These are phyloP conservation scores for Drosophila setifemur DNA, from an alignment of 1,140 invertebrate species.

Conservation along the genomic window DNA sequence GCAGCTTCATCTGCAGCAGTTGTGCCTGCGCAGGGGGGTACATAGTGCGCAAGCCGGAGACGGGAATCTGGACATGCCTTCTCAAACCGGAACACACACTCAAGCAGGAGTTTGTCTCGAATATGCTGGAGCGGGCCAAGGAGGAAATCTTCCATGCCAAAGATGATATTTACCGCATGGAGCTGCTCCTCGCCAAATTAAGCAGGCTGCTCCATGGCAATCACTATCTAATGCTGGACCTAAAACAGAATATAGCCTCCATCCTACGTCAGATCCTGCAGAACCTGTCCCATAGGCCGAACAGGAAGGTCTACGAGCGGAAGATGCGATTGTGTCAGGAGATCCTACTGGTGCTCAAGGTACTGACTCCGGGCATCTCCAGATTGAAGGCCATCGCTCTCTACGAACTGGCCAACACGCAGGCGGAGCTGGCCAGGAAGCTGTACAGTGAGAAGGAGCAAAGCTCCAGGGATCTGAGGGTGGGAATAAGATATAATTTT, in stretches of 20 bases:
- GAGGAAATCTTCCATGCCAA: constrained; percentile 74
- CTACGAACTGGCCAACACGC: constrained; percentile 89
- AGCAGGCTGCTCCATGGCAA: constrained; percentile 85
- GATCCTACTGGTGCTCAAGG: constrained; percentile 86
- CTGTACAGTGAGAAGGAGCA: constrained; percentile 59
- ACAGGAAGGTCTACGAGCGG: constrained; percentile 84
- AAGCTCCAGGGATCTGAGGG: constrained; percentile 38
- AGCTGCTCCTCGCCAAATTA: constrained; percentile 85
- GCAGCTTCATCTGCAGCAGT: constrained; percentile 86
- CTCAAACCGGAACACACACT: constrained; percentile 54
- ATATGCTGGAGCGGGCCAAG: constrained; percentile 82
- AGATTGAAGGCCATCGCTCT: constrained; percentile 87
- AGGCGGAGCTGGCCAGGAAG: constrained; percentile 84
- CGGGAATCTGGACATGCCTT: constrained; percentile 62
- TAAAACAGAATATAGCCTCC: constrained; percentile 87
- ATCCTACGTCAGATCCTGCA: constrained; percentile 84
- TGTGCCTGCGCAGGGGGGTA: constrained; percentile 66
- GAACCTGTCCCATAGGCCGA: constrained; percentile 83
- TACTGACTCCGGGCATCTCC: constrained; percentile 89
- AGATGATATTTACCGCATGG: constrained; percentile 83
- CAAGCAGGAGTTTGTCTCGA: constrained; percentile 50
- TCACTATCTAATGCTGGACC: constrained; percentile 86
- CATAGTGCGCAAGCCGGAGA: constrained; percentile 43
- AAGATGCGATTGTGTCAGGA: constrained; percentile 87
- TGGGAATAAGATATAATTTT: neutral